Evolutionary conservation across 2,113 vertebrate genomes (phyloP), one percentile per base, ranked within the genome.

Genomic region (Stictonetta naevosa): DNA sequence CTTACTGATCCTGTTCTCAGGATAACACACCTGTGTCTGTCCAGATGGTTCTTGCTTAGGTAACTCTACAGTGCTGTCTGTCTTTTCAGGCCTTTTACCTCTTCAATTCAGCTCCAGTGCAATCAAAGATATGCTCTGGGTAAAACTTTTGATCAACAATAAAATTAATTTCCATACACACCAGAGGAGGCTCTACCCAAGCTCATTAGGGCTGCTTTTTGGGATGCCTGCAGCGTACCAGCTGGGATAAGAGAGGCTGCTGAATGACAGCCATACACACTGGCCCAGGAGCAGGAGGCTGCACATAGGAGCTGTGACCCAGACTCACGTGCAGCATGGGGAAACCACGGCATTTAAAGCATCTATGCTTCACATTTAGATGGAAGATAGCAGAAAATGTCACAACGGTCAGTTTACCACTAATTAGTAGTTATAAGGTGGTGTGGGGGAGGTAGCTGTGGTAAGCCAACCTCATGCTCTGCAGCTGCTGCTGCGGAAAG

Each of bases 21-120:
- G 26, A 29, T 31, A 33, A 60, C 8, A 38, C 0, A 1, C 2
- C 31, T 15, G 4, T 7, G 10, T 17, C 14, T 55, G 31, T 15
- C 53, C 50, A 44, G 28, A 33, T 36, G 36, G 56, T 13, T 67
- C 16, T 50, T 50, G 29, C 18, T 34, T 50, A 69, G 18, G 8
- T 68, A 82, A 48, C 48, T 58, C 62, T 29, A 44, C 38, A 69
- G 13, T 2, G 20, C 42, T 78, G 15, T 18, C 42, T 78, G 15
- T 20, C 29, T 67, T 62, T 62, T 21, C 83, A 88, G 36, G 55
- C 12, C 42, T 74, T 71, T 50, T 82, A 14, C 46, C 31, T 42
- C 13, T 11, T 11, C 17, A 8, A 13, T 89, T 86, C 67, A 44
- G 53, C 7, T 48, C 12, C 53, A 53, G 64, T 5, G 7, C 16